A percentile compares a stretch with the other conserved stretches of the same genome.
These are phyloP conservation scores for Macrosteles quadrilineatus DNA, from an alignment of 1,140 invertebrate genomes.

Conservation along the genomic window DNA sequence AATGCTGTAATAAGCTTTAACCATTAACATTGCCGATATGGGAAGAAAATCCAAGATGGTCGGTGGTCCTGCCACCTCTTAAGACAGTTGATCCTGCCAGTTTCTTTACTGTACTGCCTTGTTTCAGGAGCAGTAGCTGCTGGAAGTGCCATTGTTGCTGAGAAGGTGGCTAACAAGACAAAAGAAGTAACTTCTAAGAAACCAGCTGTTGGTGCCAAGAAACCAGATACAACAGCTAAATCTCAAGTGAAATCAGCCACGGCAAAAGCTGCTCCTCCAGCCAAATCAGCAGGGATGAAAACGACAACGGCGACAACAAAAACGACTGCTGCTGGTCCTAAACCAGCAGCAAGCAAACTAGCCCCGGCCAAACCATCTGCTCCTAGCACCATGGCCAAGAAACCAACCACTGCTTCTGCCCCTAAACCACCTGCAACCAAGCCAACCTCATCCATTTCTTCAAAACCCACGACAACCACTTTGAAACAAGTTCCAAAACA, in stretches of 20 bases:
- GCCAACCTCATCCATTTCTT: not conserved
- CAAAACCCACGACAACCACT: slow-evolving; percentile 5
- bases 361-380: slow-evolving; percentile 25
- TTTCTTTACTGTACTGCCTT: too few relatives aligned
- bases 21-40: too few relatives aligned
- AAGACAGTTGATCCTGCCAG: too few relatives aligned
- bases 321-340: slow-evolving; percentile 24
- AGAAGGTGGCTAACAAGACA: slow-evolving; percentile 31
- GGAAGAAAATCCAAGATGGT: too few relatives aligned
- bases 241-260: slow-evolving; percentile 3
- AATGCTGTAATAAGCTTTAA: too few relatives aligned
- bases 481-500: not conserved
- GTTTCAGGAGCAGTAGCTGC: slow-evolving; percentile 32
- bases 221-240: slow-evolving; percentile 19
- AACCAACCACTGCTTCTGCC: slow-evolving; percentile 30
- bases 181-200: slow-evolving; percentile 25
- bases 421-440: slow-evolving; percentile 23
- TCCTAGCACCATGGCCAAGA: not conserved
- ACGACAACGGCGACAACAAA: slow-evolving; percentile 12
- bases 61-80: too few relatives aligned
- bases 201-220: slow-evolving; percentile 24
- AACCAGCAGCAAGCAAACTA: slow-evolving; percentile 17
- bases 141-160: slow-evolving; percentile 28
- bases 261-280: slow-evolving; percentile 23
- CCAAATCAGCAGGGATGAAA: not conserved